Base-by-base conservation (phyloP, 1,140 invertebrate genomes). In the Diachasmimorpha longicaudata region DNA sequence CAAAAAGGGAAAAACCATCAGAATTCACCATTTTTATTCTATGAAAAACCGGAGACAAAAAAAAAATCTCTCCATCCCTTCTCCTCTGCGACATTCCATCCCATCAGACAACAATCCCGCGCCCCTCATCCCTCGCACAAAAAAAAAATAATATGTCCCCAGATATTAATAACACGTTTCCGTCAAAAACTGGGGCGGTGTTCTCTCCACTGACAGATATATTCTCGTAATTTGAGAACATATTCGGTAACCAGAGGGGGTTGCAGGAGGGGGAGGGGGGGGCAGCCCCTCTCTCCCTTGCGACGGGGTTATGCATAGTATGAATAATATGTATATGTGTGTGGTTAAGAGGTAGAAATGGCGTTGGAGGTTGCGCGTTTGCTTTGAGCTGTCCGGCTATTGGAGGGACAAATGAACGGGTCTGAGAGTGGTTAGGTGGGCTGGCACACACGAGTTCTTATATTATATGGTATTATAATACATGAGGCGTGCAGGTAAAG, bases 301-400 rank as follows among this genome's bases (percentile, higher is more conserved):
- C 78, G 78, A 44, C 23, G 48, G 77, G 77, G 80, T 79, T 77
- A n/a, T n/a, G n/a, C n/a, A n/a, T n/a, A 78, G 69, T 80, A 42
- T 58, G 19, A 55, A 55, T 72, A 36, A 72, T 70, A 46, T 39
- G 68, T 70, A 46, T 42, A 44, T 70, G 68, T 70, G 55, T 63
- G 58, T 14, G 58, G 58, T 63, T 63, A 63, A 63, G 23, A 63
- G 58, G 23, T 63, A 81, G 81, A 81, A 82, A 84, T 84, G 83
- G 83, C 81, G 82, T 75, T 68, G 77, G 69, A 78, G 75, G 77
- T 81, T 77, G 71, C 72, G 69, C 16, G 73, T 74, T 71, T 77
- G 81, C 82, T 85, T 86, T 84, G 84, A 85, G 82, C 83, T 84
- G 82, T 86, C 83, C 80, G 77, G 79, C 82, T 74, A 83, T 85